Conservation (phyloP, 2,113 vertebrate genomes). For the Podiceps cristatus region DNA sequence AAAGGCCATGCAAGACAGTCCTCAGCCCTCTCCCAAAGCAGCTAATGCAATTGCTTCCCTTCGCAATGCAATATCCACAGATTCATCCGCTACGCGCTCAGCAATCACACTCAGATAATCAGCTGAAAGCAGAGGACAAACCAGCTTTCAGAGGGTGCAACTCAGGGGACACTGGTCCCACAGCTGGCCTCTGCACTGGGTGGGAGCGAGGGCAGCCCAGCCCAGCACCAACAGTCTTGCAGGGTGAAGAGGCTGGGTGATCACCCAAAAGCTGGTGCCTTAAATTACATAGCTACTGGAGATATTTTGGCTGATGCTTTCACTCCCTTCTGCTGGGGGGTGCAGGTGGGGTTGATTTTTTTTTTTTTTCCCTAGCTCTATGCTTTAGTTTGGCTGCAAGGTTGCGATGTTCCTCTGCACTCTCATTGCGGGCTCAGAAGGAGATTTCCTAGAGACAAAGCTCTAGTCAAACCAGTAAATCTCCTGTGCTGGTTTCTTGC, state of each 20-base stretch:
- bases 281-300: background rate
- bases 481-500: background rate
- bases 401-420: background rate
- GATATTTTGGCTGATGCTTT: background rate
- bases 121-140: background rate
- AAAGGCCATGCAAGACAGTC: background rate
- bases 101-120: fast-evolving
- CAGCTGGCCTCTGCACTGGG: fast-evolving
- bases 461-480: background rate
- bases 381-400: background rate
- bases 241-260: background rate
- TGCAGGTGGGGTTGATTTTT: background rate
- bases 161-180: background rate
- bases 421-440: background rate
- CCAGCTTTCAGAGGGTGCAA: background rate
- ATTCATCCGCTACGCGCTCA: background rate
- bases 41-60: background rate
- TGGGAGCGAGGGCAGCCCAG: background rate
- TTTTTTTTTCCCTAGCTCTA: background rate
- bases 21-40: background rate
- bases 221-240: too few species aligned
- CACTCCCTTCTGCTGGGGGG: background rate
- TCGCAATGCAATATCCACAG: background rate
- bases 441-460: slow-evolving; percentile 5
- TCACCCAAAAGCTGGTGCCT: background rate